Evolutionary conservation across 1,140 invertebrate genomes (phyloP), one percentile per base, ranked within the genome.

Genomic region (Drosophila pseudoobscura): DNA sequence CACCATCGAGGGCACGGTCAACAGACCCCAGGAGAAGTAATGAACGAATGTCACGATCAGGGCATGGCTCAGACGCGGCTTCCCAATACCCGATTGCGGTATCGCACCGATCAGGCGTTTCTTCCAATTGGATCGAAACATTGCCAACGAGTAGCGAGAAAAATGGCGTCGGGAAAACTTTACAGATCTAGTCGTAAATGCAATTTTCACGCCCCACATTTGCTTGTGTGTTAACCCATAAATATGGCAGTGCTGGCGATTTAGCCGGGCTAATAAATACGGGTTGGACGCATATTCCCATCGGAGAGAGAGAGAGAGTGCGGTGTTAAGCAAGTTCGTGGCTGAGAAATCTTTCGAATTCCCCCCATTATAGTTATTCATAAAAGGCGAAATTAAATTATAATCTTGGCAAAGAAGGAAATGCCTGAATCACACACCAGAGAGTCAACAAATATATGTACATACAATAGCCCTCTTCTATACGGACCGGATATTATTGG

Each of bases 21-120:
- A 94, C 61, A 99, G 94, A 58, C 99, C 99, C 98, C 99, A 99
- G 59, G 98, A 97, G 93, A 99, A 99, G 93, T 99, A 99, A 93
- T 99, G 99, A 91, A 99, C 93, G 93, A 99, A 99, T 92, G 99
- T 99, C 75, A 99, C 97, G 76, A 99, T 96, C 89, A 99, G 93
- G 35, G 98, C 99, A 95, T 99, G 99, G 92, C 98, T 98, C 26
- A 99, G 95, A 90, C 96, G 98, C 50, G 98, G 97, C 90, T 98
- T 96, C 70, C 97, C 97, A 88, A 98, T 95, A 73, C 97, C 97
- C 70, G 96, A 97, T 31, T 24, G 22, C 29, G 43, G 24, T 2
- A 7, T 22, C 8, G 59, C 57, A 26, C 8, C 15, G 8, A 39
- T 2, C 1, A 63, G 54, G 11, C 6, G 39, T n/a, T n/a, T 26